Conservation (phyloP, 2,888 invertebrate genomes). For the Agrochola litura region DNA sequence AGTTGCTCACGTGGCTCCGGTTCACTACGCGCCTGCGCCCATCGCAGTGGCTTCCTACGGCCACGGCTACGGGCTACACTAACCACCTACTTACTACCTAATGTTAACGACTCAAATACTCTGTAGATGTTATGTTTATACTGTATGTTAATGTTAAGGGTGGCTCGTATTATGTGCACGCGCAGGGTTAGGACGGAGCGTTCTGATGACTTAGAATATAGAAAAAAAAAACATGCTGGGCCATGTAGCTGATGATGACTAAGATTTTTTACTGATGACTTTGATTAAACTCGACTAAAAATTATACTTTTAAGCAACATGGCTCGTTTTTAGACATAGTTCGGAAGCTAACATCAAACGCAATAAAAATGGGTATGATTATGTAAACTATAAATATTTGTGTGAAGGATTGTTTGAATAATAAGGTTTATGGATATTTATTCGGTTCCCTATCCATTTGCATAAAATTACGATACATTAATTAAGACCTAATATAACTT, state of each 20-base stretch:
- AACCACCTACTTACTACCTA: slow-evolving; percentile 42
- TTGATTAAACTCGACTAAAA: not conserved
- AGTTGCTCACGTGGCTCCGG: slow-evolving; percentile 58
- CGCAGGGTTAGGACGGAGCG: slow-evolving; percentile 34
- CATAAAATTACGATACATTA: too few relatives aligned
- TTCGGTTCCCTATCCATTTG: too few relatives aligned
- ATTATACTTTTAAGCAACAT: not conserved
- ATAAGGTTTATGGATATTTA: too few relatives aligned
- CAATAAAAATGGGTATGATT: too few relatives aligned
- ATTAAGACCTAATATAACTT: too few relatives aligned
- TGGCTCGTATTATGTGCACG: slow-evolving; percentile 26
- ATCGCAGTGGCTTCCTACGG: slow-evolving; percentile 69
- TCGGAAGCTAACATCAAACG: too few relatives aligned
- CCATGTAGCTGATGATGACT: not conserved
- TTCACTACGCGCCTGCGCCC: slow-evolving; percentile 62
- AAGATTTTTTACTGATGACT: not conserved
- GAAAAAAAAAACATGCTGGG: not conserved
- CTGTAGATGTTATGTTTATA: slow-evolving; percentile 52
- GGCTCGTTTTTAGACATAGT: not conserved
- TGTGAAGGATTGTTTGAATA: too few relatives aligned
- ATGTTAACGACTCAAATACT: slow-evolving; percentile 59
- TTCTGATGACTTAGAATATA: slow-evolving; percentile 23
- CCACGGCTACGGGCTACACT: slow-evolving; percentile 63
- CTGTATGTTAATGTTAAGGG: slow-evolving; percentile 47
- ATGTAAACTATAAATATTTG: too few relatives aligned